phyloP scores from a whole-genome alignment of 1,140 invertebrate genomes.

The Pantala flavescens region DNA sequence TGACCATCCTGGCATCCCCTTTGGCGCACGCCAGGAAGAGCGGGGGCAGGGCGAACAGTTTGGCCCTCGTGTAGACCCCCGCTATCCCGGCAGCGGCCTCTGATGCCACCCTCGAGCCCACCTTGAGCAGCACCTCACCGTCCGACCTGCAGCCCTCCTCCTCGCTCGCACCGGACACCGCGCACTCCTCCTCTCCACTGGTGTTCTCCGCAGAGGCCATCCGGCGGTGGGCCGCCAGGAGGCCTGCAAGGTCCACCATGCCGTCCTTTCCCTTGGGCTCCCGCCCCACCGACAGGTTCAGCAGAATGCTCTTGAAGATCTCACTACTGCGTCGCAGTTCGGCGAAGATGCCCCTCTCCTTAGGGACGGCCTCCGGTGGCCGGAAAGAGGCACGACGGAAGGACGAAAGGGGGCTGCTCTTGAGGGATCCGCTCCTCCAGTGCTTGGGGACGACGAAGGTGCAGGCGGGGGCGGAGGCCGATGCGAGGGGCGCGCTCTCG shows the following conservation, averaged over 20 bases:
- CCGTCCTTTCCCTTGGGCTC: slow-evolving; percentile 17
- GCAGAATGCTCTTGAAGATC: slow-evolving; percentile 35
- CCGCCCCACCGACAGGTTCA: slow-evolving; percentile 34
- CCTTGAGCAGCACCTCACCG: slow-evolving; percentile 18
- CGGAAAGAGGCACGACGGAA: slow-evolving; percentile 20
- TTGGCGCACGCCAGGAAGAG: slow-evolving; percentile 43
- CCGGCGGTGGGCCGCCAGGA: slow-evolving; percentile 32
- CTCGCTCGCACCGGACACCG: slow-evolving; percentile 20
- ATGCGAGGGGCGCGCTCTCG: slow-evolving; percentile 18
- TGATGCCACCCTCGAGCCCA: slow-evolving; percentile 18
- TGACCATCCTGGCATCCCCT: slow-evolving; percentile 38
- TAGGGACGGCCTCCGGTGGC: slow-evolving; percentile 20
- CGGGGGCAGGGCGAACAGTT: slow-evolving; percentile 42
- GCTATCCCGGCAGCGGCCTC: slow-evolving; percentile 25
- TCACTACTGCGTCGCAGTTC: slow-evolving; percentile 36
- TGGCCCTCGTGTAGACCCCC: slow-evolving; percentile 36
- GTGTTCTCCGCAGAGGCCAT: slow-evolving; percentile 24
- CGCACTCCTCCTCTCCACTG: background rate
- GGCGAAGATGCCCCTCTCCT: slow-evolving; percentile 31
- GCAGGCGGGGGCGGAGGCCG: background rate
- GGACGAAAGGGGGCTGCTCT: slow-evolving; percentile 31
- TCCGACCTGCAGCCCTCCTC: slow-evolving; percentile 20
- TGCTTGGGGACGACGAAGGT: slow-evolving; percentile 14
- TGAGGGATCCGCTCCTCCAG: slow-evolving; percentile 32
- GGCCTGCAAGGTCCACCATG: slow-evolving; percentile 28